Conservation (phyloP, 2,888 invertebrate species). For the Erynnis tages region DNA sequence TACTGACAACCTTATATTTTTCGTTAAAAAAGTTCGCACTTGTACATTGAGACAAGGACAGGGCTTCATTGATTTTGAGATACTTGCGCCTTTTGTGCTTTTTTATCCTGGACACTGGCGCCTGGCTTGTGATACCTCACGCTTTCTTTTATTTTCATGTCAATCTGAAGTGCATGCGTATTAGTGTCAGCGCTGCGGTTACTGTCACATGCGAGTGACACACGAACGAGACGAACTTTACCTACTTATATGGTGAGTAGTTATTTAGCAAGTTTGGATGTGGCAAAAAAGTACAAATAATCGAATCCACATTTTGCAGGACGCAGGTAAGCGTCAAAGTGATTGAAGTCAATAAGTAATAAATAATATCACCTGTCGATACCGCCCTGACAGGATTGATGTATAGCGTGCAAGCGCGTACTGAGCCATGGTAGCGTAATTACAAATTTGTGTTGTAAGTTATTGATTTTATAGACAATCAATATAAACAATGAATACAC, state of each 20-base stretch:
- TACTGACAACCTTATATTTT: too few species aligned
- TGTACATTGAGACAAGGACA: not conserved
- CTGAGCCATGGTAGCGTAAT: conserved; percentile 20
- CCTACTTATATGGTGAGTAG: conserved; percentile 33
- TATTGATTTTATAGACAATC: conserved; percentile 26
- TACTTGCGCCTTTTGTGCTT: conserved; percentile 42
- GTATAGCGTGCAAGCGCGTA: conserved; percentile 20
- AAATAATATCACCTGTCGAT: conserved; percentile 34
- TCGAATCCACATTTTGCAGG: conserved; percentile 20
- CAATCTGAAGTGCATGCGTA: conserved; percentile 49
- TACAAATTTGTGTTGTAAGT: conserved; percentile 25
- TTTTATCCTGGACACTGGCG: conserved; percentile 34
- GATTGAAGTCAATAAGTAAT: conserved; percentile 32
- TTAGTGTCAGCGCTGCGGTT: conserved; percentile 48
- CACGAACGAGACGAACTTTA: conserved; percentile 39
- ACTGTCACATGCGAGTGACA: conserved; percentile 47
- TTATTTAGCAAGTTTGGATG: conserved; percentile 16
- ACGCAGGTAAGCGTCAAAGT: conserved; percentile 16
- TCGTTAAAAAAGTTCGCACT: not conserved
- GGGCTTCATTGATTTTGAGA: conserved; percentile 28
- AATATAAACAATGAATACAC: conserved; percentile 11
- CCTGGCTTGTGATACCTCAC: conserved; percentile 46
- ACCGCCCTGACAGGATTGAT: conserved; percentile 33
- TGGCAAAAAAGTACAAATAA: conserved; percentile 18
- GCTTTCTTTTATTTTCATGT: conserved; percentile 64